These are phyloP conservation scores for Zaprionus vittiger DNA, from an alignment of 1,140 invertebrate genomes.

Conservation along the genomic window DNA sequence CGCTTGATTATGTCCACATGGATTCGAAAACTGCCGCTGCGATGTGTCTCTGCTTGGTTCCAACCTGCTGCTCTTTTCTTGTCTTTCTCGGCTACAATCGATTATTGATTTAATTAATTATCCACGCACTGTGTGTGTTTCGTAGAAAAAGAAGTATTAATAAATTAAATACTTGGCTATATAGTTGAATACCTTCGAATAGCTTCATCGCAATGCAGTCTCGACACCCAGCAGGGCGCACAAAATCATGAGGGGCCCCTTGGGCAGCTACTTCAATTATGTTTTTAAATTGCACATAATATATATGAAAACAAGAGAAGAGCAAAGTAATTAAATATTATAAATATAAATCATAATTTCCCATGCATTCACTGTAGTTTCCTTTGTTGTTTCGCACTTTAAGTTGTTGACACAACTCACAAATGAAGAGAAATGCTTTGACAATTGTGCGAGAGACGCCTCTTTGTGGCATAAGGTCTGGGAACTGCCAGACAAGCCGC, in stretches of 20 bases:
- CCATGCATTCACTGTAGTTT: neutral
- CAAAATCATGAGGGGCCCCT: neutral
- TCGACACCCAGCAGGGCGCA: slow-evolving; percentile 11
- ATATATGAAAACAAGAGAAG: neutral
- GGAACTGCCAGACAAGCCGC: neutral
- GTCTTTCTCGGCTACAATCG: slow-evolving; percentile 38
- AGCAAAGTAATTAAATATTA: neutral
- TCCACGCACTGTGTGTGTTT: slow-evolving; percentile 67
- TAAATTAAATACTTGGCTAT: slow-evolving; percentile 57
- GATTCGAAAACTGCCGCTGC: slow-evolving; percentile 48
- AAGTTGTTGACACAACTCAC: slow-evolving; percentile 43
- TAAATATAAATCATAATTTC: neutral
- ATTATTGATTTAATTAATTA: slow-evolving; percentile 82
- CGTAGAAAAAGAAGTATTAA: slow-evolving; percentile 37
- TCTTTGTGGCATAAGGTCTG: slow-evolving; percentile 41
- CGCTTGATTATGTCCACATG: slow-evolving; percentile 77
- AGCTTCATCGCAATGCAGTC: slow-evolving; percentile 51
- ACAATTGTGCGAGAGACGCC: slow-evolving; percentile 49
- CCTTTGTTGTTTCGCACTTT: neutral
- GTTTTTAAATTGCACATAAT: neutral
- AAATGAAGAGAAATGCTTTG: slow-evolving; percentile 65
- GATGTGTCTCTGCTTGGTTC: slow-evolving; percentile 22
- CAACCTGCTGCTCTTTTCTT: slow-evolving; percentile 35
- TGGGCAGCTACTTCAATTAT: neutral
- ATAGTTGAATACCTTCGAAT: slow-evolving; percentile 43